Conservation (phyloP, 1,140 invertebrate genomes). For the Drepana arcuata region DNA sequence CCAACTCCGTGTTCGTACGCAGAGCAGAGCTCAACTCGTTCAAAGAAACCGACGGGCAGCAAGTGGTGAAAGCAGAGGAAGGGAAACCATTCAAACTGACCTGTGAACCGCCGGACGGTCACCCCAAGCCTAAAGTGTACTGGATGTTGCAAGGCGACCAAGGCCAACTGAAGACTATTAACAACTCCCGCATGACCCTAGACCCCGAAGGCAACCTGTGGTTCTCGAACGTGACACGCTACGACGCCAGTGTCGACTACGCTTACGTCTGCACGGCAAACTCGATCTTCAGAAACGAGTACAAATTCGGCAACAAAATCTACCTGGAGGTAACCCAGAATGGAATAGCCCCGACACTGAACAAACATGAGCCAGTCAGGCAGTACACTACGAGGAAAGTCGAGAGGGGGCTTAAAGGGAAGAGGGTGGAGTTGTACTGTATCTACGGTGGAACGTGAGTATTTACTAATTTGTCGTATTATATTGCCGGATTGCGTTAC, state of each 20-base stretch:
- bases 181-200: slow-evolving; percentile 92
- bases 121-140: slow-evolving; percentile 94
- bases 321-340: slow-evolving; percentile 84
- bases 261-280: slow-evolving; percentile 92
- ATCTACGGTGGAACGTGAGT: slow-evolving; percentile 93
- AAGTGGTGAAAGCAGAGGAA: slow-evolving; percentile 81
- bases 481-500: no score
- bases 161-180: slow-evolving; percentile 89
- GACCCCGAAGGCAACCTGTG: slow-evolving; percentile 95
- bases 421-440: slow-evolving; percentile 84
- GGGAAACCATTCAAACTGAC: slow-evolving; percentile 89
- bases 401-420: slow-evolving; percentile 86
- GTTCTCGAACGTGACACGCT: slow-evolving; percentile 93
- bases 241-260: slow-evolving; percentile 87
- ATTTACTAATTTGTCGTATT: slow-evolving; percentile 9
- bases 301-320: slow-evolving; percentile 90
- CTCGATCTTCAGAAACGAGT: slow-evolving; percentile 89
- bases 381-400: slow-evolving; percentile 91
- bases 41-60: slow-evolving; percentile 79
- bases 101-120: slow-evolving; percentile 93
- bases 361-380: slow-evolving; percentile 81
- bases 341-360: slow-evolving; percentile 82
- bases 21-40: slow-evolving; percentile 95
- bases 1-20: slow-evolving; percentile 95
- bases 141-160: slow-evolving; percentile 89